Evolutionary conservation across 2,113 vertebrate species (phyloP).

Genomic region (Anolis carolinensis): DNA sequence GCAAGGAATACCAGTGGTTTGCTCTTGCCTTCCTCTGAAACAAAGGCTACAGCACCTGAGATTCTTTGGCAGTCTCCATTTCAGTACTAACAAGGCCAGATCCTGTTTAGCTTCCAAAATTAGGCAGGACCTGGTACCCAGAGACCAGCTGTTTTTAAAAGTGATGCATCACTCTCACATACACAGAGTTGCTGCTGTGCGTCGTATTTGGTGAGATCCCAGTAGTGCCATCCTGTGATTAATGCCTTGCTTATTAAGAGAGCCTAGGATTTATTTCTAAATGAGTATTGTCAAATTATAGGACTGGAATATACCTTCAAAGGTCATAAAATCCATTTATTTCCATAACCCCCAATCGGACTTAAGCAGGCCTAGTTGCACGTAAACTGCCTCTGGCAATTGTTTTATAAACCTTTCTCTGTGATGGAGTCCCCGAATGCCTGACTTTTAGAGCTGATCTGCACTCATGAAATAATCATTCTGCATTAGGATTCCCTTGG

Average conservation of each 20-base stretch:
- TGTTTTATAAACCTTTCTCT: background rate
- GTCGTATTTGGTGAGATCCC: background rate
- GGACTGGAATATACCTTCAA: background rate
- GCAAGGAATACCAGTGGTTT: no score
- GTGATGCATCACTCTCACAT: background rate
- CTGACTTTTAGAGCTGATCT: background rate
- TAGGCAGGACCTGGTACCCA: no score
- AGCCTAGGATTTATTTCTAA: conserved; percentile 19
- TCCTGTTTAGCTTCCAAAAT: no score
- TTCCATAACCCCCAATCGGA: background rate
- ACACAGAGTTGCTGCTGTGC: background rate
- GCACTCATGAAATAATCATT: background rate
- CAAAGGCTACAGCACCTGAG: no score
- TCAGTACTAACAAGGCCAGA: no score
- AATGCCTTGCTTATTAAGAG: background rate
- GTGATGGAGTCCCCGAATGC: background rate
- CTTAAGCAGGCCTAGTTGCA: background rate
- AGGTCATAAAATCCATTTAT: background rate
- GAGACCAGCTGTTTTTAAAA: background rate
- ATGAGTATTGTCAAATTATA: background rate
- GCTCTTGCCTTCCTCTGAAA: no score
- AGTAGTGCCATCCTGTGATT: conserved; percentile 11
- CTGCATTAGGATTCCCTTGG: background rate
- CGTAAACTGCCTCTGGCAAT: background rate
- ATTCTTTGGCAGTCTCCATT: no score